phyloP scores from a whole-genome alignment of 2,797 vertebrate genomes.

The Alcedo quadribrachys region DNA sequence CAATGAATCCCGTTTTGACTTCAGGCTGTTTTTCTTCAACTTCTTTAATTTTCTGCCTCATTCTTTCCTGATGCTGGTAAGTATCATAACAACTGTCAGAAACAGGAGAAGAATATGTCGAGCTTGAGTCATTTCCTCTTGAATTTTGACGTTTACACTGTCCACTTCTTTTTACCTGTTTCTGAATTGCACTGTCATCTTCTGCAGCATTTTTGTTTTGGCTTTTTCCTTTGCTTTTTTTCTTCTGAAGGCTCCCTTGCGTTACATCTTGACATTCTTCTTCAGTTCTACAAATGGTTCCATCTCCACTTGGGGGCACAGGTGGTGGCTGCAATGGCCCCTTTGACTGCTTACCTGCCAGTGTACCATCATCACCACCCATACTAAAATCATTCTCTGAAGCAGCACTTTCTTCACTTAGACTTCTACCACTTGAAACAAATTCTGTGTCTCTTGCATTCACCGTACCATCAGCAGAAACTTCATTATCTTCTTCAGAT shows the following conservation, averaged over 20 bases:
- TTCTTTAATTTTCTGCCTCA: constrained; percentile 96
- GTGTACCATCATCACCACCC: constrained; percentile 78
- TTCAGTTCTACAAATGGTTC: constrained; percentile 80
- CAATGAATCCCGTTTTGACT: constrained; percentile 97
- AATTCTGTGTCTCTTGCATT: constrained; percentile 82
- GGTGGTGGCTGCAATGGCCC: constrained; percentile 61
- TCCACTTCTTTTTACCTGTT: constrained; percentile 82
- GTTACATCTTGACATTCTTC: constrained; percentile 81
- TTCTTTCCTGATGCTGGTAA: constrained; percentile 96
- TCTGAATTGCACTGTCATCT: constrained; percentile 82
- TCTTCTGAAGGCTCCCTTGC: constrained; percentile 84
- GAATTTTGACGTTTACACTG: constrained; percentile 90
- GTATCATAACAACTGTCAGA: constrained; percentile 85
- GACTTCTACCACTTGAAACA: constrained; percentile 81
- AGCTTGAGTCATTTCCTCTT: constrained; percentile 83
- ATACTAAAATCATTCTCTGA: constrained; percentile 82
- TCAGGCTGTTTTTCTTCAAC: constrained; percentile 99
- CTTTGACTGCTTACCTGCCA: constrained; percentile 70
- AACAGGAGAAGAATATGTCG: constrained; percentile 80
- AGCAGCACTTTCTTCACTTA: constrained; percentile 79
- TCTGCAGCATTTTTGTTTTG: constrained; percentile 81
- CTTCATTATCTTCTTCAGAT: constrained; percentile 77
- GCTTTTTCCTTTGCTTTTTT: constrained; percentile 86
- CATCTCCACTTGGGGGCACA: constrained; percentile 68
- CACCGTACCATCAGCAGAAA: constrained; percentile 75